Conservation (phyloP, 2,113 vertebrate species). For the Pterocles gutturalis region DNA sequence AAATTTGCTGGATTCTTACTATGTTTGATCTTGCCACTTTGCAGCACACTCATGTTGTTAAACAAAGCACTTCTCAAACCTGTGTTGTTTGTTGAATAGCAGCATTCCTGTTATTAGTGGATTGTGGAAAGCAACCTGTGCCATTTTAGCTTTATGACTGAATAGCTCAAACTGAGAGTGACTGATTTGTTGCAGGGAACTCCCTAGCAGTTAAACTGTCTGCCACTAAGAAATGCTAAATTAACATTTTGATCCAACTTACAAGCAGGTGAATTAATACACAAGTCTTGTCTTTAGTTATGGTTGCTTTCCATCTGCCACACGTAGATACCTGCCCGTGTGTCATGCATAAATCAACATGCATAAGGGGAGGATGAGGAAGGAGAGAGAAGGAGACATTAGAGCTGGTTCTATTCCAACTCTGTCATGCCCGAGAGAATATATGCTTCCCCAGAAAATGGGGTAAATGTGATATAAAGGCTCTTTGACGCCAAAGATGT, state of each 20-base stretch:
- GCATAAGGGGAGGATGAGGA: neutral
- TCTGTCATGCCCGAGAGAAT: neutral
- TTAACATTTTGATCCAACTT: neutral
- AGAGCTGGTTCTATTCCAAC: neutral
- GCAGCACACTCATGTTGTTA: neutral
- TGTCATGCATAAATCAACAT: neutral
- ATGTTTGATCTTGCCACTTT: neutral
- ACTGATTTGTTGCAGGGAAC: neutral
- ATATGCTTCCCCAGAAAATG: neutral
- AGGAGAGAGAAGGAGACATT: neutral
- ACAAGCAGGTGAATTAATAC: neutral
- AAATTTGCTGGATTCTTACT: neutral
- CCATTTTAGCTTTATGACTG: neutral
- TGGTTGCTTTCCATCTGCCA: neutral
- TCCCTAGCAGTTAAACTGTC: neutral
- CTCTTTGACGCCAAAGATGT: neutral
- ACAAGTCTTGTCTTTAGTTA: neutral
- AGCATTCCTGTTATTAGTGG: neutral
- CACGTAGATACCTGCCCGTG: neutral
- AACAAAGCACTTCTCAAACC: neutral
- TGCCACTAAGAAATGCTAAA: neutral
- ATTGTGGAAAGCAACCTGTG: neutral
- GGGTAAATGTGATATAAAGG: neutral
- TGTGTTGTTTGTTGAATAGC: neutral
- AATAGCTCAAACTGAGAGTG: neutral